These are phyloP conservation scores for Oeneis ivallda DNA, from an alignment of 2,888 invertebrate genomes.

Conservation along the genomic window DNA sequence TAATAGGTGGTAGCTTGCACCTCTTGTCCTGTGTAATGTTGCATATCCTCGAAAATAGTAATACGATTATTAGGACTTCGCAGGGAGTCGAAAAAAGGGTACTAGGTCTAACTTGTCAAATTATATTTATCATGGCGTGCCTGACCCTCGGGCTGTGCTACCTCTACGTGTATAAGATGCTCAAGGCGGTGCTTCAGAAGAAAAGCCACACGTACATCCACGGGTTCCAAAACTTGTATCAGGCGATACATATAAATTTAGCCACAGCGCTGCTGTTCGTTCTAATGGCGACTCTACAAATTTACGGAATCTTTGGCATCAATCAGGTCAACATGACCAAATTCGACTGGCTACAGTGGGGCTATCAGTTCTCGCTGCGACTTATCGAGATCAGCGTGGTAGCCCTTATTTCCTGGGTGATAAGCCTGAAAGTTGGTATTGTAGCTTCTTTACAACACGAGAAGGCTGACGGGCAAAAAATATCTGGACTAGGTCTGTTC, in stretches of 20 bases:
- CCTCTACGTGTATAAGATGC: slow-evolving; percentile 90
- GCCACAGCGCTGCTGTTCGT: slow-evolving; percentile 93
- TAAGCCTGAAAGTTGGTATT: slow-evolving; percentile 85
- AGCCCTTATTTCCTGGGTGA: slow-evolving; percentile 92
- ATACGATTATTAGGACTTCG: slow-evolving; percentile 70
- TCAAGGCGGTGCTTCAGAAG: slow-evolving; percentile 87
- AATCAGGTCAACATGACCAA: slow-evolving; percentile 83
- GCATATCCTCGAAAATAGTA: slow-evolving; percentile 87
- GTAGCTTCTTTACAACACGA: slow-evolving; percentile 85
- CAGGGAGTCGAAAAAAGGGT: slow-evolving; percentile 81
- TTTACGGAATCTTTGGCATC: slow-evolving; percentile 86
- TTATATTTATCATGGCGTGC: slow-evolving; percentile 92
- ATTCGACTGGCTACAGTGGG: slow-evolving; percentile 95
- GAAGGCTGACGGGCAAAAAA: slow-evolving; percentile 84
- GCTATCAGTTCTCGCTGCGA: slow-evolving; percentile 92
- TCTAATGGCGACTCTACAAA: slow-evolving; percentile 90
- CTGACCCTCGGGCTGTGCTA: slow-evolving; percentile 92
- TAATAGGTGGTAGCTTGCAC: slow-evolving; percentile 89
- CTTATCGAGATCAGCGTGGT: slow-evolving; percentile 94
- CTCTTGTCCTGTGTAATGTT: slow-evolving; percentile 90
- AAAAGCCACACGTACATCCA: slow-evolving; percentile 91
- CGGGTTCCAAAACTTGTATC: slow-evolving; percentile 89
- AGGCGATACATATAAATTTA: slow-evolving; percentile 94
- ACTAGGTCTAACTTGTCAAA: slow-evolving; percentile 89
- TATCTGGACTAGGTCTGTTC: slow-evolving; percentile 89